These are phyloP conservation scores for Chauna torquata DNA, from an alignment of 2,113 vertebrate species.

Conservation along the genomic window DNA sequence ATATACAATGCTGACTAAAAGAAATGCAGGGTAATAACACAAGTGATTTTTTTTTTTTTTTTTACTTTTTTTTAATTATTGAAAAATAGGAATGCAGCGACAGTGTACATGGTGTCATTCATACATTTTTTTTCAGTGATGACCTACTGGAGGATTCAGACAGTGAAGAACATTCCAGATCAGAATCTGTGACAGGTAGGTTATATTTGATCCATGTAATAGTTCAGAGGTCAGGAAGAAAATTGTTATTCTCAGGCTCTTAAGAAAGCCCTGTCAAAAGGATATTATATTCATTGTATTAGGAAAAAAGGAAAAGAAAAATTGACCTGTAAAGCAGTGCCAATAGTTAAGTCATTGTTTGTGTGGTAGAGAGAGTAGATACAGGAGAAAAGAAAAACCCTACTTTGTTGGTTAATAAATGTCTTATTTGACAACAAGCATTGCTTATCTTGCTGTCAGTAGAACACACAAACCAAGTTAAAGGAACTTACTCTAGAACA, in stretches of 20 bases:
- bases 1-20: background rate
- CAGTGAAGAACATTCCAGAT: slow-evolving; percentile 98
- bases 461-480: background rate
- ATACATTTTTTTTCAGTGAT: slow-evolving; percentile 79
- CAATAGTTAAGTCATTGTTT: background rate
- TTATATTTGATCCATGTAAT: background rate
- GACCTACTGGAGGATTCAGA: slow-evolving; percentile 98
- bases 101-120: background rate
- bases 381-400: background rate
- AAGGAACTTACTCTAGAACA: background rate
- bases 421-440: background rate
- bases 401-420: background rate
- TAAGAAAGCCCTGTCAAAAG: background rate
- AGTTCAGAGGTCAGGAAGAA: background rate
- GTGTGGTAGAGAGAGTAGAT: background rate
- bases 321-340: background rate
- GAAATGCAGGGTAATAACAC: background rate
- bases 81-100: background rate
- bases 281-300: background rate
- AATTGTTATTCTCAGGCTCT: background rate
- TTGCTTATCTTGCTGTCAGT: slow-evolving; percentile 15
- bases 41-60: background rate
- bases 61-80: background rate
- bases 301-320: background rate
- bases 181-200: slow-evolving; percentile 94